Conservation (phyloP, 2,797 vertebrate species). For the Todus mexicanus region DNA sequence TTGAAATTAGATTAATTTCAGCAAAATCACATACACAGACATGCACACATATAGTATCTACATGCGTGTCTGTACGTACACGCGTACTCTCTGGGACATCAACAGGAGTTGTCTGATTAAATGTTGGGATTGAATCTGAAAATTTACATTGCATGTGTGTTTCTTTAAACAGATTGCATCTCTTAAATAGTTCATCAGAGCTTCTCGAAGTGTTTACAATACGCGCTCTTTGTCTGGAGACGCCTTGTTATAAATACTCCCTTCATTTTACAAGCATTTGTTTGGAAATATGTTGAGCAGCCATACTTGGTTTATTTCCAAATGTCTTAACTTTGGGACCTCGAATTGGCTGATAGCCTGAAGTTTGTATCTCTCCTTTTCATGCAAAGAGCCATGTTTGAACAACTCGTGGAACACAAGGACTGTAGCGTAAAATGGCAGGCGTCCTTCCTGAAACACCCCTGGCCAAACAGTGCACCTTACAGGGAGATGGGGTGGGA, state of each 20-base stretch:
- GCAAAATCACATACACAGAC: not conserved
- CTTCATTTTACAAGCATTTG: constrained; percentile 3
- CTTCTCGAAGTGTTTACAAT: constrained; percentile 18
- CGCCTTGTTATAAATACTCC: constrained; percentile 7
- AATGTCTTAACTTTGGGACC: not conserved
- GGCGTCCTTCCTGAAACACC: rapidly evolving
- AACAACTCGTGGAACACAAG: not conserved
- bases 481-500: not conserved
- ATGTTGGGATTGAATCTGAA: not conserved
- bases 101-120: not conserved
- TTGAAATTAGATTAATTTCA: not conserved
- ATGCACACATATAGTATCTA: not conserved
- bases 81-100: not conserved
- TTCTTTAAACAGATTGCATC: not conserved
- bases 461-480: not conserved
- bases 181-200: constrained; percentile 1
- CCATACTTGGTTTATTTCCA: not conserved
- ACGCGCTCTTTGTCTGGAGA: not conserved
- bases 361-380: not conserved
- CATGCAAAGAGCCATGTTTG: not conserved
- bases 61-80: rapidly evolving
- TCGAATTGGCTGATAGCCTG: not conserved
- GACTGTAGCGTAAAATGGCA: not conserved
- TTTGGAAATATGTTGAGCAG: constrained; percentile 18
- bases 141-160: not conserved